Evolutionary conservation across 2,113 vertebrate species (phyloP).

Genomic region (Pachypanchax playfairii): DNA sequence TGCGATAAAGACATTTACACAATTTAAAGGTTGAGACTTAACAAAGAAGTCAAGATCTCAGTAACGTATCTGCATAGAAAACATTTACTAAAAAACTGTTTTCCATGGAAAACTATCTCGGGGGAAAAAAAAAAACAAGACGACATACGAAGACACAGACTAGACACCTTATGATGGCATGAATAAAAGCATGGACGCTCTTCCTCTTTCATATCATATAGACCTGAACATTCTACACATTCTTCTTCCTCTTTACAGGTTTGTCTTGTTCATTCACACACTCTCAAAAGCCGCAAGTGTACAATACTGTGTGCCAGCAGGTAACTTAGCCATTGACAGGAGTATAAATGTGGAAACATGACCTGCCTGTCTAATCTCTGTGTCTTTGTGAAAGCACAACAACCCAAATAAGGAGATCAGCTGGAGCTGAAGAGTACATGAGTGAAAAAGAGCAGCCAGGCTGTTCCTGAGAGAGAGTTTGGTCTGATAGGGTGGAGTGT

Average conservation of each 20-base stretch:
- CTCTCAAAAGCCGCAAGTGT: constrained; percentile 17
- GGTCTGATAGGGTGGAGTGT: constrained; percentile 64
- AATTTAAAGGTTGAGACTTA: not conserved
- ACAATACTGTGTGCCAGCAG: constrained; percentile 19
- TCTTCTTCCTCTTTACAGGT: not conserved
- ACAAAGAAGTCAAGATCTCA: not conserved
- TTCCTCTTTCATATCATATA: too few relatives aligned
- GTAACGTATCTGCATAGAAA: too few relatives aligned
- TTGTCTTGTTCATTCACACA: not conserved
- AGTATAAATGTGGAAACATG: constrained; percentile 86
- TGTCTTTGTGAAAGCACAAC: constrained; percentile 71
- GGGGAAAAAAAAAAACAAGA: too few relatives aligned
- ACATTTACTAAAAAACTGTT: too few relatives aligned
- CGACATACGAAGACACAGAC: too few relatives aligned
- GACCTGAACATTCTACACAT: too few relatives aligned
- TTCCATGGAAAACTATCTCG: too few relatives aligned
- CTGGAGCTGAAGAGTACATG: constrained; percentile 52
- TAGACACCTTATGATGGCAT: not conserved
- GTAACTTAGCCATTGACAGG: constrained; percentile 65
- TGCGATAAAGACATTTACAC: constrained; percentile 6
- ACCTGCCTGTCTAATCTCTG: constrained; percentile 45
- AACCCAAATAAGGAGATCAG: constrained; percentile 92
- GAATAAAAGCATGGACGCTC: not conserved
- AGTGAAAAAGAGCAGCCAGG: constrained; percentile 69
- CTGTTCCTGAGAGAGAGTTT: constrained; percentile 78